Conservation (phyloP, 2,113 vertebrate species). For the Clarias gariepinus region DNA sequence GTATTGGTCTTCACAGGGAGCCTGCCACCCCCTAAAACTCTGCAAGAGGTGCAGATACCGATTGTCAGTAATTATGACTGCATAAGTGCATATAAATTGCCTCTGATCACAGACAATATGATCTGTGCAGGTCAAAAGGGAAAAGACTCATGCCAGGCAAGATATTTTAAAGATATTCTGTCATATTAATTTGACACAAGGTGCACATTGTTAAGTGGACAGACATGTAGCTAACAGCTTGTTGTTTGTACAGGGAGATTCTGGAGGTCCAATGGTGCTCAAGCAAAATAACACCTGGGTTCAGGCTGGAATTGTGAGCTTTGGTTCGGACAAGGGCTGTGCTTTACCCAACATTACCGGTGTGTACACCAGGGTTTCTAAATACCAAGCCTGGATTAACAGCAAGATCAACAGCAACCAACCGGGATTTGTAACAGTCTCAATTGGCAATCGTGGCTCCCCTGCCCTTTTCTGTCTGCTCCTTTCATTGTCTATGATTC, state of each 20-base stretch:
- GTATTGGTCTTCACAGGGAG: constrained; percentile 40
- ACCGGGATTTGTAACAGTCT: constrained; percentile 47
- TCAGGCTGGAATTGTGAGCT: constrained; percentile 80
- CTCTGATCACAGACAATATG: constrained; percentile 52
- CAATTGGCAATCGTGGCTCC: neutral
- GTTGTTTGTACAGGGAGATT: constrained; percentile 74
- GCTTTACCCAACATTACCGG: constrained; percentile 76
- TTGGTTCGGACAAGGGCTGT: constrained; percentile 71
- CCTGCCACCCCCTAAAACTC: constrained; percentile 28
- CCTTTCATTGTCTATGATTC: neutral
- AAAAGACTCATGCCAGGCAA: constrained; percentile 64
- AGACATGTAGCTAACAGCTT: neutral
- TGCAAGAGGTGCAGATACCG: constrained; percentile 67
- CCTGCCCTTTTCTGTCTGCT: constrained; percentile 5
- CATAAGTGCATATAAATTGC: constrained; percentile 33
- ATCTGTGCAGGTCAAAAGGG: constrained; percentile 57
- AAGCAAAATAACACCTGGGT: constrained; percentile 71
- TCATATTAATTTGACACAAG: neutral
- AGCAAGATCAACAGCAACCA: neutral
- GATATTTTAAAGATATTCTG: neutral
- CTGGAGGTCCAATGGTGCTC: constrained; percentile 79
- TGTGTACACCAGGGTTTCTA: constrained; percentile 76
- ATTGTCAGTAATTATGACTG: constrained; percentile 51
- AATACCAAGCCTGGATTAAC: constrained; percentile 76
- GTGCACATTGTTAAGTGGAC: neutral